Evolutionary conservation across 2,797 vertebrate species (phyloP).

Genomic region (Pipistrellus pipistrellus): DNA sequence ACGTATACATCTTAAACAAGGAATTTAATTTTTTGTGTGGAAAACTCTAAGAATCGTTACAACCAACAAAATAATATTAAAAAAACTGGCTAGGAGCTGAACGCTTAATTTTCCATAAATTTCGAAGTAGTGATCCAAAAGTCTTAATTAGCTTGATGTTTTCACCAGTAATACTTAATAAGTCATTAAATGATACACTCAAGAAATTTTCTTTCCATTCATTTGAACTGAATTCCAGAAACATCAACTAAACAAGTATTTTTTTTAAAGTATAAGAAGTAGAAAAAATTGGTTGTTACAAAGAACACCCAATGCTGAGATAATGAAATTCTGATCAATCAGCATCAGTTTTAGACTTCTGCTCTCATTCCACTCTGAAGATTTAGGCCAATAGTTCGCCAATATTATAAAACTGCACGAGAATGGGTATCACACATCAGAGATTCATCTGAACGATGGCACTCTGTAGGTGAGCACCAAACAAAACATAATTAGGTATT

Average conservation of each 20-base stretch:
- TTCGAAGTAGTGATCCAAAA: slow-evolving; percentile 77
- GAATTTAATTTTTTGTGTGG: slow-evolving; percentile 61
- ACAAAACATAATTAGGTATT: slow-evolving; percentile 76
- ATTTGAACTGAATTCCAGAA: slow-evolving; percentile 72
- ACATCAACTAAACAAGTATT: slow-evolving; percentile 75
- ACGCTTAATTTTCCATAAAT: slow-evolving; percentile 76
- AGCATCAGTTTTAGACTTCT: slow-evolving; percentile 67
- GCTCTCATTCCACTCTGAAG: slow-evolving; percentile 68
- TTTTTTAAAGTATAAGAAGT: slow-evolving; percentile 3
- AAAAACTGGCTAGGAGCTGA: slow-evolving; percentile 75
- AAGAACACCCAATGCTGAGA: slow-evolving; percentile 61
- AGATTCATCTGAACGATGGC: slow-evolving; percentile 64
- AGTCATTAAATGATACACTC: slow-evolving; percentile 78
- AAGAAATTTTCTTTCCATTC: slow-evolving; percentile 81
- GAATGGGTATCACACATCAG: slow-evolving; percentile 74
- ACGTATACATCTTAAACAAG: slow-evolving; percentile 52
- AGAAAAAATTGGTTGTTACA: slow-evolving; percentile 52
- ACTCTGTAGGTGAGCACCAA: slow-evolving; percentile 75
- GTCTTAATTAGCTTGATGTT: slow-evolving; percentile 83
- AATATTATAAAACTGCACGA: slow-evolving; percentile 62
- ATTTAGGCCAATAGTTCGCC: slow-evolving; percentile 74
- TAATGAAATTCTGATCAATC: slow-evolving; percentile 70
- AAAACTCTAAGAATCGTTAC: slow-evolving; percentile 67
- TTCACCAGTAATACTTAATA: slow-evolving; percentile 73
- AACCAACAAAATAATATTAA: slow-evolving; percentile 64